These are phyloP conservation scores for Drosophila pruinosa DNA, from an alignment of 1,140 invertebrate species.

Conservation along the genomic window DNA sequence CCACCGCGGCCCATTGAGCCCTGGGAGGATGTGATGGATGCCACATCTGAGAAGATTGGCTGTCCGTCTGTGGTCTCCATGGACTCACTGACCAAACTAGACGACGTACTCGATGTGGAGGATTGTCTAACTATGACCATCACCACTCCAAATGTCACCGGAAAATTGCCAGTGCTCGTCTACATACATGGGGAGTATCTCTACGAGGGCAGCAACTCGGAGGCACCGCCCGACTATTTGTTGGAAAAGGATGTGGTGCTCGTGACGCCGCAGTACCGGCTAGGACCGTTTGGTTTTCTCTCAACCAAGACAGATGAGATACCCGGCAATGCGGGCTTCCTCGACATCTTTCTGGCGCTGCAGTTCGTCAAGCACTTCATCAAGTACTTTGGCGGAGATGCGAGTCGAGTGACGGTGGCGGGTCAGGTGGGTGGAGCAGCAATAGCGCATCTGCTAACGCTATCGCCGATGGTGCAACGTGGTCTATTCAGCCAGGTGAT, in stretches of 20 bases:
- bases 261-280: slow-evolving; percentile 91
- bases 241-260: slow-evolving; percentile 90
- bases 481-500: slow-evolving; percentile 78
- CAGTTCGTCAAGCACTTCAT: slow-evolving; percentile 87
- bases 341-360: slow-evolving; percentile 86
- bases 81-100: slow-evolving; percentile 63
- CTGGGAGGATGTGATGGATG: slow-evolving; percentile 85
- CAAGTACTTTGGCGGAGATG: slow-evolving; percentile 87
- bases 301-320: slow-evolving; percentile 84
- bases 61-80: slow-evolving; percentile 83
- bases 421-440: slow-evolving; percentile 86
- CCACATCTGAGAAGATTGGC: slow-evolving; percentile 84
- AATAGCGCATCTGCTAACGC: slow-evolving; percentile 83
- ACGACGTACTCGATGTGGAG: slow-evolving; percentile 73
- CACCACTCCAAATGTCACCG: slow-evolving; percentile 69
- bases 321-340: slow-evolving; percentile 88
- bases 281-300: slow-evolving; percentile 85
- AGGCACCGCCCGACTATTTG: slow-evolving; percentile 89
- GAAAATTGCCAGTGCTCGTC: slow-evolving; percentile 66
- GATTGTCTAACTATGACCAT: slow-evolving; percentile 77
- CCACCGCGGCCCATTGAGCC: slow-evolving; percentile 84
- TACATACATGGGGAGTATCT: slow-evolving; percentile 82
- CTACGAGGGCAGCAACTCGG: slow-evolving; percentile 83
- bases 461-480: slow-evolving; percentile 81
- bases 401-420: slow-evolving; percentile 85